phyloP scores from a whole-genome alignment of 2,888 invertebrate genomes.

The Pristionchus exspectatus region DNA sequence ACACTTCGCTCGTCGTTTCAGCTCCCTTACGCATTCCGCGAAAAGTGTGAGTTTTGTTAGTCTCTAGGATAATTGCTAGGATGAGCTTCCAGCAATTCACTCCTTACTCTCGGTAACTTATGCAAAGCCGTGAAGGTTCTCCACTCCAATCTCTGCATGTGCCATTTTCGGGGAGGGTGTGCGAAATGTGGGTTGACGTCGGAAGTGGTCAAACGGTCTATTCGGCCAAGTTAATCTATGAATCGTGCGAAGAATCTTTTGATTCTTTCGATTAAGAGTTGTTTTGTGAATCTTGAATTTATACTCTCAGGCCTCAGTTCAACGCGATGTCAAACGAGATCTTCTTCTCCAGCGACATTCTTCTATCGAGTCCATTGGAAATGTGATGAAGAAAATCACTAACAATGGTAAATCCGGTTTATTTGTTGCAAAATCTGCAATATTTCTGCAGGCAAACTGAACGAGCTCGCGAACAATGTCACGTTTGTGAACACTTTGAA shows the following conservation, averaged over 20 bases:
- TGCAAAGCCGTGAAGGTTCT: not conserved
- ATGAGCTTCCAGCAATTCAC: not conserved
- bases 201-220: not conserved
- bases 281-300: not conserved
- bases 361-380: not conserved
- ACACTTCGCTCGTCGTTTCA: constrained; percentile 36
- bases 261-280: not conserved
- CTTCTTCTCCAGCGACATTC: constrained; percentile 18
- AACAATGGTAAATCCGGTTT: not conserved
- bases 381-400: not conserved
- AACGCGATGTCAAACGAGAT: not conserved
- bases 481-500: constrained; percentile 6
- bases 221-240: not conserved
- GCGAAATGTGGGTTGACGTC: not conserved
- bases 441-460: not conserved
- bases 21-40: not conserved
- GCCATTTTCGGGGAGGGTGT: not conserved
- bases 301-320: not conserved
- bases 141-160: not conserved
- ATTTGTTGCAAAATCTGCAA: not conserved
- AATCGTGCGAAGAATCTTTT: not conserved
- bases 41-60: constrained; percentile 22
- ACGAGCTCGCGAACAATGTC: not conserved
- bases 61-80: not conserved
- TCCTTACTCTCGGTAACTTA: not conserved